phyloP scores from a whole-genome alignment of 1,140 invertebrate species.

The Hesperophylax magnus region DNA sequence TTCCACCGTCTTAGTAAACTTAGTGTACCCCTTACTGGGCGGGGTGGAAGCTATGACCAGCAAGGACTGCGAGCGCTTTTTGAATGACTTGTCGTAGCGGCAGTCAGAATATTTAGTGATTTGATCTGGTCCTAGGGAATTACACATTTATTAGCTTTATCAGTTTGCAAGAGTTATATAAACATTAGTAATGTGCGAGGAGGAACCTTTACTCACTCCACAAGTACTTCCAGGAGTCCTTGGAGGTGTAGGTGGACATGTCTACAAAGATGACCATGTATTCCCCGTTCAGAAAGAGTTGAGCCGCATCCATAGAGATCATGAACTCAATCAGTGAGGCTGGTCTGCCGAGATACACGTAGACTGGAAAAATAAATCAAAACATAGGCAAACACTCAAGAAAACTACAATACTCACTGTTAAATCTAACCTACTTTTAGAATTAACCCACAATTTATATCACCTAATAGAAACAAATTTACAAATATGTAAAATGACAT shows the following conservation, averaged over 20 bases:
- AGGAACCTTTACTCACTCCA: conserved; percentile 67
- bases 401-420: too few species aligned
- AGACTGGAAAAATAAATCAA: conserved; percentile 77
- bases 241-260: conserved; percentile 85
- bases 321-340: conserved; percentile 90
- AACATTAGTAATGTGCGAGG: too few species aligned
- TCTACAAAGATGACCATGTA: conserved; percentile 97
- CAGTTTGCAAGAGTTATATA: too few species aligned
- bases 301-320: conserved; percentile 88
- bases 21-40: conserved; percentile 80
- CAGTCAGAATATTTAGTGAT: conserved; percentile 74
- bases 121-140: conserved; percentile 66
- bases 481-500: too few species aligned
- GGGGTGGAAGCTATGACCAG: conserved; percentile 89
- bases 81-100: conserved; percentile 75
- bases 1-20: conserved; percentile 84
- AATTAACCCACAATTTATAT: too few species aligned
- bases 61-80: conserved; percentile 82
- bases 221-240: conserved; percentile 87
- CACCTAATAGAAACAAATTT: too few species aligned
- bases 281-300: conserved; percentile 90
- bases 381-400: conserved; percentile 37
- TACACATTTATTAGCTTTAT: background rate
- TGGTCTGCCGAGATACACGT: conserved; percentile 90
- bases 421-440: too few species aligned